These are phyloP conservation scores for Pangasius krempfi DNA, from an alignment of 2,797 vertebrate genomes.

Conservation along the genomic window DNA sequence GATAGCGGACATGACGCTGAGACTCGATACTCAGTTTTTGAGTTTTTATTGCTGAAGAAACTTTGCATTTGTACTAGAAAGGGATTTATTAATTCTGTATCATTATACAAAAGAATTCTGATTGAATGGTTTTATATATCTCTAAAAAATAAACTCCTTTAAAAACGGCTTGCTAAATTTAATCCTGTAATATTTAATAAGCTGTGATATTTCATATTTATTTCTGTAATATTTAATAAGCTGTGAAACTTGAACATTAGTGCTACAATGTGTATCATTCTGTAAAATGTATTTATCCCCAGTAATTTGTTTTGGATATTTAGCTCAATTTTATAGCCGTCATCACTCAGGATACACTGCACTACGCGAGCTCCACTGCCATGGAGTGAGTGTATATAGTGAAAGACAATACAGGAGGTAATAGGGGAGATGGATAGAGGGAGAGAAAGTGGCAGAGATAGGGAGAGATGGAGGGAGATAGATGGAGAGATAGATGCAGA, in stretches of 20 bases:
- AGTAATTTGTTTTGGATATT: background rate
- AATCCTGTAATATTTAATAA: background rate
- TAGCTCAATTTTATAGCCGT: background rate
- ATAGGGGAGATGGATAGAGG: background rate
- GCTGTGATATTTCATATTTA: too few relatives aligned
- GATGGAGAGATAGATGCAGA: slow-evolving; percentile 39
- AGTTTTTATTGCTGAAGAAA: background rate
- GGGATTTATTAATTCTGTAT: too few relatives aligned
- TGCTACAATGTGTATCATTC: background rate
- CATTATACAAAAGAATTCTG: too few relatives aligned
- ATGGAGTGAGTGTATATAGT: background rate
- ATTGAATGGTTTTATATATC: too few relatives aligned
- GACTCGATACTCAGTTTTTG: background rate
- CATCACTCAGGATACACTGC: too few relatives aligned
- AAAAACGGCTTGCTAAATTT: background rate
- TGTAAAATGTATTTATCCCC: background rate
- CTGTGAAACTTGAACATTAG: background rate
- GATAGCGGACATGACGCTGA: background rate
- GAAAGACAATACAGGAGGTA: background rate
- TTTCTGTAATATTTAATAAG: background rate
- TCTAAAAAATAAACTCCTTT: too few relatives aligned
- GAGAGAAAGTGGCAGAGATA: background rate
- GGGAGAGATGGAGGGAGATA: background rate
- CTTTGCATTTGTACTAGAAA: background rate
- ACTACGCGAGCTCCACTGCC: background rate